Conservation (phyloP, 2,113 vertebrate genomes). For the Forbesichthys agassizii region DNA sequence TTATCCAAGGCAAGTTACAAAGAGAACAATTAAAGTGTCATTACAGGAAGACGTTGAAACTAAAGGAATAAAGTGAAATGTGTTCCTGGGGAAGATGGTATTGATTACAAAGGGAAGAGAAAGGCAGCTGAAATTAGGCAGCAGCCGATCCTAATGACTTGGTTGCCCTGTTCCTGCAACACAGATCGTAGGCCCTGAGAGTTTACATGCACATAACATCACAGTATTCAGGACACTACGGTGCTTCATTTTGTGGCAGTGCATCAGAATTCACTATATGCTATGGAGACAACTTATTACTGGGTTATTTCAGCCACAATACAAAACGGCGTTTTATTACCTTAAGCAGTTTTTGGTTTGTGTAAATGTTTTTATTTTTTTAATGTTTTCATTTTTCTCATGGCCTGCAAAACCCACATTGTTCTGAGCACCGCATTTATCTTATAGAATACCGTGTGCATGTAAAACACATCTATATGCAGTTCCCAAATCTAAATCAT, state of each 20-base stretch:
- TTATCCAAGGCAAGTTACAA: background rate
- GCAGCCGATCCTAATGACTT: background rate
- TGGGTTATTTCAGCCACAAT: no score
- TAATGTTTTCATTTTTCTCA: no score
- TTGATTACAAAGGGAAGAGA: slow-evolving; percentile 42
- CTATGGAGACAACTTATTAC: no score
- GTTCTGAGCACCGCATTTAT: no score
- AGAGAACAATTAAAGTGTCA: slow-evolving; percentile 24
- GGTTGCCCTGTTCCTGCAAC: background rate
- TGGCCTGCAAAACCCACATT: no score
- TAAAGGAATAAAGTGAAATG: background rate
- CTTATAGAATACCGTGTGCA: background rate
- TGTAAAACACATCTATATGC: background rate
- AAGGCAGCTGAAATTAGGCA: slow-evolving; percentile 42
- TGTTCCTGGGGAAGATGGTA: slow-evolving; percentile 28
- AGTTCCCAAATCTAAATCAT: background rate
- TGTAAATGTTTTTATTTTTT: no score
- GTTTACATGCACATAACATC: background rate
- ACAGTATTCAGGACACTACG: background rate
- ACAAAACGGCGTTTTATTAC: no score
- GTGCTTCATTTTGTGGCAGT: no score
- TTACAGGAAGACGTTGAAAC: slow-evolving; percentile 2
- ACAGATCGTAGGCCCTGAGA: background rate
- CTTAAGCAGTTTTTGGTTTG: no score
- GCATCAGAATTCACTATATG: no score